Base-by-base conservation (phyloP, 2,113 vertebrate genomes). In the Proteles cristata region DNA sequence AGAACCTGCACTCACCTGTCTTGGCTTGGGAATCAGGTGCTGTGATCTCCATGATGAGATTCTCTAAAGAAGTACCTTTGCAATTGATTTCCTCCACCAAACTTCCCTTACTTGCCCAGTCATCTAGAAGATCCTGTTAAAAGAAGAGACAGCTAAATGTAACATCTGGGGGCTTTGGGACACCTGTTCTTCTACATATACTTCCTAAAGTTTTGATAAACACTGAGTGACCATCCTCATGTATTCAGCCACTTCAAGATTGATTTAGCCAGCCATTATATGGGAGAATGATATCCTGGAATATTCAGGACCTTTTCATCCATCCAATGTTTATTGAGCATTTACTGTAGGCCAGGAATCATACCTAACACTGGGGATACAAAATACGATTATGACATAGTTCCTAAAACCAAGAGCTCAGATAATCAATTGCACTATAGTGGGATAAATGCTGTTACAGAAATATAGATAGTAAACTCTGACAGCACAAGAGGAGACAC, bases 1-100 rank as follows among this genome's bases (percentile, higher is more conserved):
- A 89, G 90, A 83, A 45, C 76, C 84, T 96, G 77, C 0, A 97
- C 98, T 98, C 96, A 98, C 98, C 99, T 95, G 98, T 96, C 99
- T 99, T 99, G 68, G 98, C 97, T 5, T 99, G 99, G 97, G 97
- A 98, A 94, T 99, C 98, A 5, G 99, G 99, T 19, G 99, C 99
- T 0, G 99, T 99, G 23, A 99, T 99, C 96, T 99, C 99, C 96
- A 99, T 98, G n/a, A 99, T 99, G 77, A 99, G 98, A 63, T 98
- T 99, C 98, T 99, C 99, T 97, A 99, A 98, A 97, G 99, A 99
- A 0, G 99, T 99, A 89, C 99, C 99, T 48, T 98, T 99, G 97
- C 97, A 98, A 95, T 99, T 99, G 45, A 99, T 99, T 88, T 99
- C 99, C 97, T 99, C 99, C 73, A 99, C 99, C 33, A 99, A 98